Percentiles rank a stretch among this genome's conserved stretches.
These are phyloP conservation scores for Chaunax sp. DNA, from an alignment of 2,797 vertebrate species.

Conservation along the genomic window DNA sequence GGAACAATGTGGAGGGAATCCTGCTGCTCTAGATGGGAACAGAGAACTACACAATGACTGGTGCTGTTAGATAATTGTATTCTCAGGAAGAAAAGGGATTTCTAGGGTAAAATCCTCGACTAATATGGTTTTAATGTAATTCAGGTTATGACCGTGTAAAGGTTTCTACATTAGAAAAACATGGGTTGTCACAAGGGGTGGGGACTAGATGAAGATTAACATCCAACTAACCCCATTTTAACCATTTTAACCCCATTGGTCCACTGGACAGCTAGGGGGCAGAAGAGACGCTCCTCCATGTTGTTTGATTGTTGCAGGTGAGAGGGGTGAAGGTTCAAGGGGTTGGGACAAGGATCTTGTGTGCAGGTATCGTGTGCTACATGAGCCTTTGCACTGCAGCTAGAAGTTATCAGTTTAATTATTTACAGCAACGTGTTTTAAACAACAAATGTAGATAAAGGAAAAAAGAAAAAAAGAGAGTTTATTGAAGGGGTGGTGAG, in stretches of 20 bases:
- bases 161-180: conserved; percentile 58
- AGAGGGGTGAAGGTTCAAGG: conserved; percentile 29
- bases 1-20: conserved; percentile 80
- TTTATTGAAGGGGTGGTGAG: conserved; percentile 36
- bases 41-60: conserved; percentile 76
- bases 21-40: conserved; percentile 77
- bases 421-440: conserved; percentile 26
- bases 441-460: conserved; percentile 39
- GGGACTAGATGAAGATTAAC: conserved; percentile 62
- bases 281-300: conserved; percentile 46
- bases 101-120: conserved; percentile 79
- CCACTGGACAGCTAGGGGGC: conserved; percentile 58
- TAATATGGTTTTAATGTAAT: conserved; percentile 82
- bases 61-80: conserved; percentile 78
- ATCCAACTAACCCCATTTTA: conserved; percentile 66
- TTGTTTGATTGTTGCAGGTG: conserved; percentile 32
- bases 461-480: conserved; percentile 23
- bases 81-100: conserved; percentile 78
- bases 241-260: conserved; percentile 45
- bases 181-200: conserved; percentile 49
- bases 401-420: conserved; percentile 11
- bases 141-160: conserved; percentile 77
- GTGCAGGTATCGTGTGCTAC: conserved; percentile 29
- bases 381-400: conserved; percentile 11
- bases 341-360: conserved; percentile 15